phyloP scores from a whole-genome alignment of 2,113 vertebrate species.

The Canis aureus region DNA sequence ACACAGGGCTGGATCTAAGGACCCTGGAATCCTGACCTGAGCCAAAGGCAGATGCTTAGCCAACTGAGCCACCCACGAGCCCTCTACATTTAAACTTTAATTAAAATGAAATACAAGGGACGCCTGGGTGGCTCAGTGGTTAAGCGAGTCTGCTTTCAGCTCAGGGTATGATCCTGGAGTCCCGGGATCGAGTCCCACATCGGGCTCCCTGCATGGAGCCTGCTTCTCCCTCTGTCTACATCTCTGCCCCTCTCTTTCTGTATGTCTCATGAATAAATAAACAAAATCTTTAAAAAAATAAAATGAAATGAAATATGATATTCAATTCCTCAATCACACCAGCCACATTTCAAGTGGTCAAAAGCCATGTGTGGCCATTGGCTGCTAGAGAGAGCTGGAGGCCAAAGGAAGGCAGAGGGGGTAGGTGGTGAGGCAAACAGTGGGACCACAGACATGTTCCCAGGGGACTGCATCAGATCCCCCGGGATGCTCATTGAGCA shows the following conservation, averaged over 20 bases:
- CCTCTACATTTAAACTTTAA: not conserved
- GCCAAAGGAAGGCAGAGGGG: not conserved
- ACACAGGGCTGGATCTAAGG: not conserved
- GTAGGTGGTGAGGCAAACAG: not conserved
- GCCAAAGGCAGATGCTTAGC: not conserved
- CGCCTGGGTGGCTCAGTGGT: no score
- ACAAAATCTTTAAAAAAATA: no score
- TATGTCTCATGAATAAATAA: no score
- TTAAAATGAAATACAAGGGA: not conserved
- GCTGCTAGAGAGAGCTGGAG: not conserved
- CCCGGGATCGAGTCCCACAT: no score
- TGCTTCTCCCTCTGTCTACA: no score
- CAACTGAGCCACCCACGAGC: not conserved
- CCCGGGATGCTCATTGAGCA: fast-evolving
- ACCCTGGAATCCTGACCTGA: not conserved
- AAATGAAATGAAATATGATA: not conserved
- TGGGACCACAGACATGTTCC: not conserved
- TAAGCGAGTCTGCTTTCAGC: no score
- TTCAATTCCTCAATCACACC: not conserved
- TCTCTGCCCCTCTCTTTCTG: no score
- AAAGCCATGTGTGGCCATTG: not conserved
- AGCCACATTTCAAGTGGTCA: not conserved
- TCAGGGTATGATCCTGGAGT: no score
- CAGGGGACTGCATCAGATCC: not conserved
- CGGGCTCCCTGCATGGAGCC: no score